Percentiles rank a stretch among this genome's conserved stretches.
phyloP scores from a whole-genome alignment of 1,140 invertebrate species.

The Drosophila chauvacae region DNA sequence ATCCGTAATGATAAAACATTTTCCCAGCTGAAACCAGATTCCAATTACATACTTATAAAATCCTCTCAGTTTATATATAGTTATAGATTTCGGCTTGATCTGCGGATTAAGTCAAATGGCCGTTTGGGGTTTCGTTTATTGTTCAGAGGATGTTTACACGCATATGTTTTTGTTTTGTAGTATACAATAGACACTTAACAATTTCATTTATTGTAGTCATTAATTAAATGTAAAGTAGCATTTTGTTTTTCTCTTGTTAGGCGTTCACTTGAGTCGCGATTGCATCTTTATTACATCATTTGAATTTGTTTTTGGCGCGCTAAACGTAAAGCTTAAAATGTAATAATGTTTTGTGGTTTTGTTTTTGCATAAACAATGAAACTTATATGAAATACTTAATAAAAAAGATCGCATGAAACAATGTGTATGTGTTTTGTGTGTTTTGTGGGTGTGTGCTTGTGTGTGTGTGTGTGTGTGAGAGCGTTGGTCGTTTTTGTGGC shows the following conservation, averaged over 20 bases:
- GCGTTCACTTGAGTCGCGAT: conserved; percentile 61
- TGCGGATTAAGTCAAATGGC: conserved; percentile 56
- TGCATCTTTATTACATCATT: conserved; percentile 68
- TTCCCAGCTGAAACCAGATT: background rate
- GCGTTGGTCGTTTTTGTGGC: conserved; percentile 45
- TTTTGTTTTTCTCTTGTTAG: conserved; percentile 60
- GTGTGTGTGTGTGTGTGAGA: conserved; percentile 55
- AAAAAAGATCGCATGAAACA: conserved; percentile 80
- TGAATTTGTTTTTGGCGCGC: conserved; percentile 75
- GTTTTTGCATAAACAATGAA: conserved; percentile 68
- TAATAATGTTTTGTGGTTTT: conserved; percentile 71
- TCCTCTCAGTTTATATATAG: conserved; percentile 6
- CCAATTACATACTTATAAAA: background rate
- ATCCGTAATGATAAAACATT: background rate
- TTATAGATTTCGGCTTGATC: conserved; percentile 38
- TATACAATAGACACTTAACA: conserved; percentile 72
- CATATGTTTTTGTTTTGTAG: conserved; percentile 43
- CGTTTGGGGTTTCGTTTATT: conserved; percentile 57
- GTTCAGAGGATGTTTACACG: conserved; percentile 60
- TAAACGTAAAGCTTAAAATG: conserved; percentile 79
- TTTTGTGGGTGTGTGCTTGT: conserved; percentile 47
- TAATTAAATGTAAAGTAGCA: conserved; percentile 32
- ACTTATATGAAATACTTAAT: conserved; percentile 80
- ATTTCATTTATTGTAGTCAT: conserved; percentile 43
- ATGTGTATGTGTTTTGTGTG: conserved; percentile 51